A percentile compares a stretch with the other conserved stretches of the same genome.
These are phyloP conservation scores for Lysandra coridon DNA, from an alignment of 2,888 invertebrate genomes.

Conservation along the genomic window DNA sequence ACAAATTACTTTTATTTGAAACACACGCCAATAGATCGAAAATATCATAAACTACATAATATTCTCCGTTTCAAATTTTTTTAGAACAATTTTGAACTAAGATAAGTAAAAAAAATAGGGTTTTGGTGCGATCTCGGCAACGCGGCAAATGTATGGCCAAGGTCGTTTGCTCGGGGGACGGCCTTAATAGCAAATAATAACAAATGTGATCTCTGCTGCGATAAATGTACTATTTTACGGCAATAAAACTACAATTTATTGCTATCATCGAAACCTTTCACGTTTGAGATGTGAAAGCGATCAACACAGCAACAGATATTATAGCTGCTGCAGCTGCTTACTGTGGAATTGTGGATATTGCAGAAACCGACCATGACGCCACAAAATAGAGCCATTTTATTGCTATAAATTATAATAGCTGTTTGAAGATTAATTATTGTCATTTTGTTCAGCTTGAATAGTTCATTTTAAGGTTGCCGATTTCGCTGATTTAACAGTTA, in stretches of 20 bases:
- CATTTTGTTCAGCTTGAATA: conserved; percentile 10
- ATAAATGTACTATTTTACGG: conserved; percentile 19
- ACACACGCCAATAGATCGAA: too few relatives aligned
- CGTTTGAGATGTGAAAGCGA: conserved; percentile 37
- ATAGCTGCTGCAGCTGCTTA: conserved; percentile 27
- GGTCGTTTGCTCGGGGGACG: too few relatives aligned
- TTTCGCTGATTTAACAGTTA: too few relatives aligned
- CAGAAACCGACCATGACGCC: conserved; percentile 53
- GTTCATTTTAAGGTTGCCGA: neutral
- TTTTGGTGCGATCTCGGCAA: too few relatives aligned
- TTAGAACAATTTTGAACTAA: too few relatives aligned
- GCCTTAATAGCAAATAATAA: neutral
- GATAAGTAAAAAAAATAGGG: too few relatives aligned
- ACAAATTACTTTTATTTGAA: too few relatives aligned
- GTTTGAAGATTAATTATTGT: conserved; percentile 10
- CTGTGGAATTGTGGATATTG: conserved; percentile 22
- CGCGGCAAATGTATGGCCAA: too few relatives aligned
- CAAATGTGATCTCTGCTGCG: neutral
- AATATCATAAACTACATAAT: too few relatives aligned
- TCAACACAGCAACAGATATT: conserved; percentile 34
- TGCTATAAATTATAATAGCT: neutral
- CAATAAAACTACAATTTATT: conserved; percentile 25
- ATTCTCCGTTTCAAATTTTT: too few relatives aligned
- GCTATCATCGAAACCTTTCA: conserved; percentile 33
- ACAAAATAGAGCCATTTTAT: conserved; percentile 41